Percentiles rank a stretch among this genome's conserved stretches.
Evolutionary conservation across 2,888 invertebrate species (phyloP).

Genomic region (Strigamia transsilvanica): DNA sequence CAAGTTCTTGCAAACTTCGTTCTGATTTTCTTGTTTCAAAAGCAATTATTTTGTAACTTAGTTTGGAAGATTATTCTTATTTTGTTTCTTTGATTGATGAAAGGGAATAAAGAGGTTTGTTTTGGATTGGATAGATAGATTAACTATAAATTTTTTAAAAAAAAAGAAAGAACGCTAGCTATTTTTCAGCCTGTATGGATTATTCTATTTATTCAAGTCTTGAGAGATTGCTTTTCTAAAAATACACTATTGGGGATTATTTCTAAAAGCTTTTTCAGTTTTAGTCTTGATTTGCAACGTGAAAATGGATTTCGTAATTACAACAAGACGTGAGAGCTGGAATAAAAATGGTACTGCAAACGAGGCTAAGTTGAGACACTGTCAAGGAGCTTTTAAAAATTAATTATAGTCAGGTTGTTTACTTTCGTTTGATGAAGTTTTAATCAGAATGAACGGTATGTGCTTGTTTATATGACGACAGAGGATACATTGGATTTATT

Average conservation of each 20-base stretch:
- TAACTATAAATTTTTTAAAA: too few relatives aligned
- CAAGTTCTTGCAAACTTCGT: background rate
- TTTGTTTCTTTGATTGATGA: background rate
- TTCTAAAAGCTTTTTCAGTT: conserved; percentile 33
- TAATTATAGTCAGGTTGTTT: conserved; percentile 26
- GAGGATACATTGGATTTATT: background rate
- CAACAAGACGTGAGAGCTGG: background rate
- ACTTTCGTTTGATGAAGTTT: conserved; percentile 17
- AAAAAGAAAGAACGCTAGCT: background rate
- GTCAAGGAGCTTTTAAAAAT: conserved; percentile 31
- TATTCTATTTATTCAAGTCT: conserved; percentile 23
- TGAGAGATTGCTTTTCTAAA: conserved; percentile 27
- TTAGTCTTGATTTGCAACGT: conserved; percentile 33
- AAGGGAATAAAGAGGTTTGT: background rate
- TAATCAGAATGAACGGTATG: background rate
- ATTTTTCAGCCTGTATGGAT: background rate
- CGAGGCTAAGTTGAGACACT: background rate
- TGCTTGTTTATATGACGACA: background rate
- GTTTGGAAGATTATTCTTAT: background rate
- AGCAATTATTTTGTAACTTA: background rate
- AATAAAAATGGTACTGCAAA: background rate
- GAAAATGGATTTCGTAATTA: conserved; percentile 43
- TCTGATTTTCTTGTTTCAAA: background rate
- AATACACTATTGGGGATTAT: conserved; percentile 39
- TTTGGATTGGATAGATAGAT: too few relatives aligned